A percentile compares a stretch with the other conserved stretches of the same genome.
Evolutionary conservation across 2,797 vertebrate species (phyloP).

Genomic region (Lepus townsendii): DNA sequence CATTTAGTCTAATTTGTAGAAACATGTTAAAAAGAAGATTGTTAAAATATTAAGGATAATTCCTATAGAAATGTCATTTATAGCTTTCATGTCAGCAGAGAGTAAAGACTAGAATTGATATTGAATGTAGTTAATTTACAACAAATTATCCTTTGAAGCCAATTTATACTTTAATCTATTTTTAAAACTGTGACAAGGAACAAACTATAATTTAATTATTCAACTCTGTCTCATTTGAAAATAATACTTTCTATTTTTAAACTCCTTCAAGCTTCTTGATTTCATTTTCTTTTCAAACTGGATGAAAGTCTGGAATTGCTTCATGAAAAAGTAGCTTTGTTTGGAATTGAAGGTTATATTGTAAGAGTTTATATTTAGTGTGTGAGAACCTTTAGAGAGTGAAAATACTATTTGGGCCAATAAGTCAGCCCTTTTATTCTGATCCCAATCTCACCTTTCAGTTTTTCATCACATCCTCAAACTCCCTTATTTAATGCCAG

Average conservation of each 20-base stretch:
- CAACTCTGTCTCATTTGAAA: conserved; percentile 34
- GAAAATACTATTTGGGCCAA: conserved; percentile 45
- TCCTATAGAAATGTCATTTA: not conserved
- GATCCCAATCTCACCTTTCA: conserved; percentile 71
- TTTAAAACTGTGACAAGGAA: conserved; percentile 25
- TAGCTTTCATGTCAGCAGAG: not conserved
- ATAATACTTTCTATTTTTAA: conserved; percentile 61
- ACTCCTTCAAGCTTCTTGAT: conserved; percentile 32
- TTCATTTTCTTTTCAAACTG: conserved; percentile 60
- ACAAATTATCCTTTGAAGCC: conserved; percentile 32
- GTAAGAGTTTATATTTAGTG: conserved; percentile 64
- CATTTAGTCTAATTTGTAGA: not conserved
- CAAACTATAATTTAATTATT: conserved; percentile 35
- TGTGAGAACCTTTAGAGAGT: conserved; percentile 59
- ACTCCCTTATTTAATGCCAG: conserved; percentile 64
- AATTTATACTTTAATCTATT: conserved; percentile 8
- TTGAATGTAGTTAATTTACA: conserved; percentile 1
- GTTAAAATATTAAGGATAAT: not conserved
- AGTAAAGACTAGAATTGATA: not conserved
- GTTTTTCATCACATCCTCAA: conserved; percentile 63
- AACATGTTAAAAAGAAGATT: not conserved
- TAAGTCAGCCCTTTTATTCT: conserved; percentile 12
- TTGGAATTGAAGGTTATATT: conserved; percentile 70
- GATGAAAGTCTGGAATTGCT: conserved; percentile 55
- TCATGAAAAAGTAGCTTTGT: conserved; percentile 66